Conservation (phyloP, 2,113 vertebrate genomes). For the Leptocoma aspasia region DNA sequence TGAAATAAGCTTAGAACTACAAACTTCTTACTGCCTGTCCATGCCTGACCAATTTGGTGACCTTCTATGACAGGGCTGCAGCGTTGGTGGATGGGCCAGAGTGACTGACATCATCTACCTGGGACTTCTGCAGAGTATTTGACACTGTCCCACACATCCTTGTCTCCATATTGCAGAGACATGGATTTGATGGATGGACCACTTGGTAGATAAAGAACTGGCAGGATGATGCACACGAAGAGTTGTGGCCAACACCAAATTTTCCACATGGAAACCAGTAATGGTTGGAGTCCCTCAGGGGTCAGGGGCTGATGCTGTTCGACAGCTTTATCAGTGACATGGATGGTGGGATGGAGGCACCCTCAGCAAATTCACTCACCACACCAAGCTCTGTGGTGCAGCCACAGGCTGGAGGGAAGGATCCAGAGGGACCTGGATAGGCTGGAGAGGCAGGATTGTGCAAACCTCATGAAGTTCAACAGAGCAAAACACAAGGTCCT, state of each 20-base stretch:
- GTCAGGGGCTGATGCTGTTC: not conserved
- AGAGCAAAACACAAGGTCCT: not conserved
- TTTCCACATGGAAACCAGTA: not conserved
- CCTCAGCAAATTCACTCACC: not conserved
- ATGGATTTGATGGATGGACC: not conserved
- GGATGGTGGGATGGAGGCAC: not conserved
- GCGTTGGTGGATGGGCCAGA: not conserved
- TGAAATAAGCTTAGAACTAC: not conserved
- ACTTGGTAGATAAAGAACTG: not conserved
- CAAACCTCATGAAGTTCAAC: not conserved
- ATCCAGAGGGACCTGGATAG: not conserved
- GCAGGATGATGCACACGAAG: not conserved
- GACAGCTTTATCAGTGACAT: not conserved
- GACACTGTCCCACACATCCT: not conserved
- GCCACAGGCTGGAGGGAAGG: not conserved
- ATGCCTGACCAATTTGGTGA: not conserved
- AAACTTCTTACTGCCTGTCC: not conserved
- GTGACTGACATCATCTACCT: rapidly evolving
- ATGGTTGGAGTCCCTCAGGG: not conserved
- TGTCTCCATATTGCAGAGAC: not conserved
- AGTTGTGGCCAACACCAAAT: not conserved
- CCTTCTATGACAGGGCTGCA: not conserved
- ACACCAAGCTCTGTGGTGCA: not conserved
- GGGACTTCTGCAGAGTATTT: not conserved
- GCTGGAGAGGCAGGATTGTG: not conserved